Evolutionary conservation across 1,140 invertebrate genomes (phyloP).

Genomic region (Drosophila pseudoobscura): DNA sequence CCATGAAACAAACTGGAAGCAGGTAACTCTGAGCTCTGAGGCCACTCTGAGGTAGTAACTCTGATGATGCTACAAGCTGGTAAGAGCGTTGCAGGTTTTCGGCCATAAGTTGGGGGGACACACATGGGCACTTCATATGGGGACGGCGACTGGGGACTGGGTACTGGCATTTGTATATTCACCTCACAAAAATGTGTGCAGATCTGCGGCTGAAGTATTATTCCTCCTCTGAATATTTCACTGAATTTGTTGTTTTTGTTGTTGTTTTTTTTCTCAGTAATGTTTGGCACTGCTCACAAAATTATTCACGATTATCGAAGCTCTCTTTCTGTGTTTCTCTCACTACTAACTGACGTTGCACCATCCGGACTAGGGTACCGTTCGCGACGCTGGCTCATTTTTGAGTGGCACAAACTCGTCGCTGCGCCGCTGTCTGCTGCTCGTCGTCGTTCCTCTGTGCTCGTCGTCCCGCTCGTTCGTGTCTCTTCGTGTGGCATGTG

Average conservation of each 20-base stretch:
- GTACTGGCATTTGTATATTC: constrained; percentile 43
- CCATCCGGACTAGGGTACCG: constrained; percentile 54
- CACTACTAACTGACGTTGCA: constrained; percentile 15
- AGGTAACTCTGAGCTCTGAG: constrained; percentile 1
- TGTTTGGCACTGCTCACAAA: constrained; percentile 33
- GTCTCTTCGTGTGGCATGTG: constrained; percentile 21
- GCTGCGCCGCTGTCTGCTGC: constrained; percentile 15
- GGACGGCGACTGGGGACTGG: background rate
- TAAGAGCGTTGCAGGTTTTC: no score
- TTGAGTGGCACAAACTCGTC: constrained; percentile 69
- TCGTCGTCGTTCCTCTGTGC: constrained; percentile 11
- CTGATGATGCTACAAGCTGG: constrained; percentile 16
- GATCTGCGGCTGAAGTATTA: background rate
- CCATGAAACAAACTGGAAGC: constrained; percentile 28
- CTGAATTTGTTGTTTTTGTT: background rate
- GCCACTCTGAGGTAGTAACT: constrained; percentile 21
- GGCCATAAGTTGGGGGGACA: background rate
- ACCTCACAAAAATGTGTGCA: constrained; percentile 31
- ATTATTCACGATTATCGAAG: constrained; percentile 21
- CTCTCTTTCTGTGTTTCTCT: constrained; percentile 26
- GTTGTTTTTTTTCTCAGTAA: background rate
- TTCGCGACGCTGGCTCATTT: constrained; percentile 73
- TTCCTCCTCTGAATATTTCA: constrained; percentile 5
- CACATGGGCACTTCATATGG: background rate
- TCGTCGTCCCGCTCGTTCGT: constrained; percentile 1